These are phyloP conservation scores for Mactromeris polynyma DNA, from an alignment of 2,888 invertebrate species.

Conservation along the genomic window DNA sequence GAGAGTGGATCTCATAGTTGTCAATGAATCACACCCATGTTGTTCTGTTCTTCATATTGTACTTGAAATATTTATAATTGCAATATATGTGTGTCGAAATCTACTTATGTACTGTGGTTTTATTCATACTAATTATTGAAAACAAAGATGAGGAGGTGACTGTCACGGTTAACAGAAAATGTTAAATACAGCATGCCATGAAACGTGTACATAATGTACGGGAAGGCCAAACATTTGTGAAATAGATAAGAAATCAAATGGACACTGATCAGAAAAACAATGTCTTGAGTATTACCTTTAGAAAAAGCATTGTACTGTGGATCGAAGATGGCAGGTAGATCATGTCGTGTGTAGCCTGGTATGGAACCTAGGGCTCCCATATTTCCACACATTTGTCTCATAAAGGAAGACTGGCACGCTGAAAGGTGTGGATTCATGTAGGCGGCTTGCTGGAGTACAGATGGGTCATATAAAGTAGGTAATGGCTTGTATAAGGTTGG, in stretches of 20 bases:
- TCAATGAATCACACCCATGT: too few species aligned
- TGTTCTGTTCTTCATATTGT: too few species aligned
- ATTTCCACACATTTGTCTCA: conserved; percentile 66
- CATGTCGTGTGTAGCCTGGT: conserved; percentile 61
- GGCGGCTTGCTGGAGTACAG: conserved; percentile 67
- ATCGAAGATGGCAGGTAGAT: conserved; percentile 68
- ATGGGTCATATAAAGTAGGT: conserved; percentile 76
- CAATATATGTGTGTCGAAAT: too few species aligned
- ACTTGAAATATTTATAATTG: too few species aligned
- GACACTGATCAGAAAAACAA: neutral
- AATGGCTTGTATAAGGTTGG: conserved; percentile 75
- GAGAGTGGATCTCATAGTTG: too few species aligned
- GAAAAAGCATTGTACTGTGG: conserved; percentile 70
- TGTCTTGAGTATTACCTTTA: conserved; percentile 58
- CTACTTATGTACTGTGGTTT: too few species aligned
- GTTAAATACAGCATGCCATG: too few species aligned
- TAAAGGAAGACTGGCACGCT: conserved; percentile 61
- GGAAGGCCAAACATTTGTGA: too few species aligned
- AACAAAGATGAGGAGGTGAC: too few species aligned
- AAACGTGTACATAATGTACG: too few species aligned
- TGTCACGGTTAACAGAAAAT: too few species aligned
- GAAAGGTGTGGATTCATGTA: conserved; percentile 66
- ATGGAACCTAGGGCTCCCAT: conserved; percentile 50
- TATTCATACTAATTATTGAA: too few species aligned
- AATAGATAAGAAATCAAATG: neutral